phyloP scores from a whole-genome alignment of 1,140 invertebrate genomes.

The Cataglyphis hispanica region DNA sequence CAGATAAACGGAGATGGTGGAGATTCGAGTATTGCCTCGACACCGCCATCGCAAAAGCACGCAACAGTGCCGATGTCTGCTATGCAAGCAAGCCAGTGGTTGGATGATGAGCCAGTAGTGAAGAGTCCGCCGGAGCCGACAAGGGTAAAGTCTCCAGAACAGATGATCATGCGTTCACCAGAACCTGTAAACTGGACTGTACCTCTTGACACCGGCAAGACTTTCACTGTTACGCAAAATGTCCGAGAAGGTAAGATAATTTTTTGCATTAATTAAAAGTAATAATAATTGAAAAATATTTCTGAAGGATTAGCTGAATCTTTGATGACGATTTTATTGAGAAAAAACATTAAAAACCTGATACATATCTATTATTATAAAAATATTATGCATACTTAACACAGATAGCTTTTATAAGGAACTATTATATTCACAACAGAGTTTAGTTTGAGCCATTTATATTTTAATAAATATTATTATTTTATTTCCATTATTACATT shows the following conservation, averaged over 20 bases:
- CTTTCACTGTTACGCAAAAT: constrained; percentile 96
- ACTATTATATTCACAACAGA: too few relatives aligned
- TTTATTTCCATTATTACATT: too few relatives aligned
- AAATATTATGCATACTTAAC: too few relatives aligned
- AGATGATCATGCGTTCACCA: constrained; percentile 95
- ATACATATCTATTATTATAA: too few relatives aligned
- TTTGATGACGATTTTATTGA: not conserved
- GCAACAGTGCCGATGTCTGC: constrained; percentile 69
- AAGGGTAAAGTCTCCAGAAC: constrained; percentile 96
- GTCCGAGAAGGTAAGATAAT: constrained; percentile 92
- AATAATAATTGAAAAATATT: not conserved
- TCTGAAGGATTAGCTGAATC: not conserved
- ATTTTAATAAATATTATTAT: too few relatives aligned
- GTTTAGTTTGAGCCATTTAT: too few relatives aligned
- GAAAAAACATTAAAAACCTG: not conserved
- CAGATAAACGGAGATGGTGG: constrained; percentile 83
- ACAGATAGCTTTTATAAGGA: too few relatives aligned
- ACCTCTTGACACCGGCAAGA: constrained; percentile 96
- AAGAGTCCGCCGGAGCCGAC: constrained; percentile 97
- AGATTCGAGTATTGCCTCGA: constrained; percentile 85
- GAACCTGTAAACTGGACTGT: constrained; percentile 98
- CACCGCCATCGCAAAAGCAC: constrained; percentile 80
- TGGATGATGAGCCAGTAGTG: constrained; percentile 90
- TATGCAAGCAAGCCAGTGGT: constrained; percentile 87
- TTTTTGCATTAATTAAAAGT: not conserved